phyloP scores from a whole-genome alignment of 1,140 invertebrate species.

The Drosophila ohnishii region DNA sequence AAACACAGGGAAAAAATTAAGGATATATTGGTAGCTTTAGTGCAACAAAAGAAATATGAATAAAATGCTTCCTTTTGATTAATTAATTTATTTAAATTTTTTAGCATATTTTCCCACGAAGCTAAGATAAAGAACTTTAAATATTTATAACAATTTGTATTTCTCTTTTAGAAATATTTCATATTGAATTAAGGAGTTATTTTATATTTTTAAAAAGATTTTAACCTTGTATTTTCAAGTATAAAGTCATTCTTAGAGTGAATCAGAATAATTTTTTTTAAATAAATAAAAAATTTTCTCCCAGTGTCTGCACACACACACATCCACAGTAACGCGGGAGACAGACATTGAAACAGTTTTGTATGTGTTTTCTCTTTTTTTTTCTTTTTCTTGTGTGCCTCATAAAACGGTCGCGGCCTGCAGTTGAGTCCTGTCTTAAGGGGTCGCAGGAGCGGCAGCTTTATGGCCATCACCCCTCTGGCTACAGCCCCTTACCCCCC shows the following conservation, averaged over 20 bases:
- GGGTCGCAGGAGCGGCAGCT: constrained; percentile 20
- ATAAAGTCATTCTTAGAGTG: too few relatives aligned
- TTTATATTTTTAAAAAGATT: too few relatives aligned
- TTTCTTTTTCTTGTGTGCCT: constrained; percentile 8
- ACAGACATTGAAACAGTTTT: constrained; percentile 70
- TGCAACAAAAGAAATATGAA: neutral
- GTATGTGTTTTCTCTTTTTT: neutral
- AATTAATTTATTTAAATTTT: too few relatives aligned
- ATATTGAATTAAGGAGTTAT: too few relatives aligned
- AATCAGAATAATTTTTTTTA: too few relatives aligned
- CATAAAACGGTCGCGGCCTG: constrained; percentile 49
- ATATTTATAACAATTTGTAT: neutral
- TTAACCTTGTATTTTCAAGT: too few relatives aligned
- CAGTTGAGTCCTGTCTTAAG: constrained; percentile 40
- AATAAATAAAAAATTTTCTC: neutral
- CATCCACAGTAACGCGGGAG: too few relatives aligned
- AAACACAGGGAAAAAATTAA: neutral
- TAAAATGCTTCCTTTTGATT: too few relatives aligned
- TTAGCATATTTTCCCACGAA: neutral
- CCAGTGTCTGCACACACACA: neutral
- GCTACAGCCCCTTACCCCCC: neutral
- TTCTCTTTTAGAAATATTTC: neutral
- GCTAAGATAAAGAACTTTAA: too few relatives aligned
- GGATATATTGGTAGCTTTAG: too few relatives aligned
- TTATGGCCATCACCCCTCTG: constrained; percentile 30